Evolutionary conservation across 2,113 vertebrate genomes (phyloP), one percentile per base, ranked within the genome.

Genomic region (Epinephelus moara): DNA sequence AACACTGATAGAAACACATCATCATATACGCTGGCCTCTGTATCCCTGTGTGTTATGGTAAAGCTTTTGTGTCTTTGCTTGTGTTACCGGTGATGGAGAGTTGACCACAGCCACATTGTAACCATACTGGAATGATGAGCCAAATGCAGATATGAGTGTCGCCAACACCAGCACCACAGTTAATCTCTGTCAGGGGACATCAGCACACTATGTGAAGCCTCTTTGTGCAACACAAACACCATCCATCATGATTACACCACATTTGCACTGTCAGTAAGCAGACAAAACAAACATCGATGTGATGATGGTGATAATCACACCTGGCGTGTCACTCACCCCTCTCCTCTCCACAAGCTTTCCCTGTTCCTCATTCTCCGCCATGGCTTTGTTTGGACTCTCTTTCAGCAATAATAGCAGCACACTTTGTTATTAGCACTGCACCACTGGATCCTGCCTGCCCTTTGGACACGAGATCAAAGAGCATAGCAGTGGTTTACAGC

Each of bases 111-210:
- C 95, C 45, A 99, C 97, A 0, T 99, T 99, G 89, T 99, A 99
- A 5, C 98, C 97, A 0, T 99, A 99, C 90, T 99, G 98, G 95
- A 99, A 99, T 13, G 98, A 99, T 0, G 98, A 99, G 19, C 98
- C 98, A n/a, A 99, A 98, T 0, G 96, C 91, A 1, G 97, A 95
- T 3, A 97, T 70, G 64, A 99, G 93, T 0, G 97, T 93, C 0
- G 96, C 96, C 80, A 96, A 45, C 0, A 72, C 94, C 1, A 99
- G 96, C 9, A 94, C 27, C 0, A 83, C 2, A 0, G 97, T 98
- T 78, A 98, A 82, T 81, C 77, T 96, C 98, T 99, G 94, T 0
- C 10, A 0, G 61, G 81, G n/a, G 84, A 86, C 53, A 91, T 23
- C 53, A 70, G 40, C 0, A 27, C 7, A 40, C 12, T 3, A 18